Percentiles rank a stretch among this genome's conserved stretches.
phyloP scores from a whole-genome alignment of 2,797 vertebrate genomes.

The Sebastes taczanowskii region DNA sequence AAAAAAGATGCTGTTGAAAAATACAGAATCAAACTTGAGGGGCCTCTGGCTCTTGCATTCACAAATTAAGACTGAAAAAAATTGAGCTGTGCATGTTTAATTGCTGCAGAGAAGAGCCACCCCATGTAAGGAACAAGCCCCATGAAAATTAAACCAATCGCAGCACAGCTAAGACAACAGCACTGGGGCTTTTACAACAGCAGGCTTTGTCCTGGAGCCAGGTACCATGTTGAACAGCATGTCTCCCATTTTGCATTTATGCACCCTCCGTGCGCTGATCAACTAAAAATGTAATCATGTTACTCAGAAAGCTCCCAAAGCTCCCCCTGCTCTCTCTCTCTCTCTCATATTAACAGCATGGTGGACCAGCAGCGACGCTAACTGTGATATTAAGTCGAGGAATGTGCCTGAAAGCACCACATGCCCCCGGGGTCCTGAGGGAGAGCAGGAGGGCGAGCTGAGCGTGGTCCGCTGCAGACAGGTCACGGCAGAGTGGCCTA shows the following conservation, averaged over 20 bases:
- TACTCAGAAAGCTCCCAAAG: conserved; percentile 25
- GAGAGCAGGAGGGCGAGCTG: conserved; percentile 36
- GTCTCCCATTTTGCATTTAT: conserved; percentile 53
- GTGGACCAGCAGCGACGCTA: conserved; percentile 14
- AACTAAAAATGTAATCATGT: conserved; percentile 56
- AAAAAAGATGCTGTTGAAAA: background rate
- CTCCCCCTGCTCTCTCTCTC: background rate
- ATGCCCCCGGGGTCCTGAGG: conserved; percentile 41
- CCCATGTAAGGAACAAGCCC: conserved; percentile 38
- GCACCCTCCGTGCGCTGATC: conserved; percentile 39
- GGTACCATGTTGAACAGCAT: conserved; percentile 52
- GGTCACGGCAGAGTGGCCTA: conserved; percentile 75
- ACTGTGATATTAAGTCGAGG: conserved; percentile 52
- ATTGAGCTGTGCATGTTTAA: conserved; percentile 34
- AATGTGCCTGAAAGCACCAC: conserved; percentile 45
- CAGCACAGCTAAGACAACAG: conserved; percentile 43
- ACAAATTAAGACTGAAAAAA: conserved; percentile 5
- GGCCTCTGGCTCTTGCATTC: background rate
- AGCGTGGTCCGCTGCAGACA: conserved; percentile 63
- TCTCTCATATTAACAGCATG: background rate
- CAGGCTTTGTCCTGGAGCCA: conserved; percentile 60
- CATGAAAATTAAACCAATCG: conserved; percentile 44
- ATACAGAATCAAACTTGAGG: background rate
- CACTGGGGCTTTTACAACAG: conserved; percentile 36
- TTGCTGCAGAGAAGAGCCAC: conserved; percentile 36